Percentiles rank a stretch among this genome's conserved stretches.
phyloP scores from a whole-genome alignment of 2,797 vertebrate genomes.

The Distichodus sexfasciatus region DNA sequence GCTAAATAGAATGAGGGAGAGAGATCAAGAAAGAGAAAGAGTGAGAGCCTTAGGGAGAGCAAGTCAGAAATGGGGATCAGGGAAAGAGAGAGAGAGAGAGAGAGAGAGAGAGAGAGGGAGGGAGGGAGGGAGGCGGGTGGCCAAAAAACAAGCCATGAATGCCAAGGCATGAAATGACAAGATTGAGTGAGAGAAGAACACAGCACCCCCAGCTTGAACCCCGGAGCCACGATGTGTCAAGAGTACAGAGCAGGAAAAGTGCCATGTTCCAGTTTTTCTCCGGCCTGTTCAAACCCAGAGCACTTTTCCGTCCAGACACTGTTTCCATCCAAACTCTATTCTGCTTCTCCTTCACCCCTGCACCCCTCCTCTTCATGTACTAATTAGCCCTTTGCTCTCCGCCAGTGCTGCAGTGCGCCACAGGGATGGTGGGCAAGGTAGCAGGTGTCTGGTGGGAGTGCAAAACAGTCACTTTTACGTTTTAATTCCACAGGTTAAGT shows the following conservation, averaged over 20 bases:
- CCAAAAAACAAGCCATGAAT: neutral
- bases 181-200: neutral
- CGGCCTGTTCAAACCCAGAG: neutral
- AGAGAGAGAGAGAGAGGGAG: neutral
- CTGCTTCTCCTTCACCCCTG: neutral
- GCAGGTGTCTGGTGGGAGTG: too few relatives aligned
- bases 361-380: constrained; percentile 19
- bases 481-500: too few relatives aligned
- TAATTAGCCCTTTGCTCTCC: constrained; percentile 22
- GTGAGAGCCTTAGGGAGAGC: neutral
- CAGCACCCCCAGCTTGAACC: neutral
- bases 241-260: neutral
- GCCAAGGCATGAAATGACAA: neutral
- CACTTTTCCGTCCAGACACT: neutral
- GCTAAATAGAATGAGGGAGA: neutral
- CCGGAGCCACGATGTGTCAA: neutral
- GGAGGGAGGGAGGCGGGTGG: too few relatives aligned
- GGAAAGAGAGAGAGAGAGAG: neutral
- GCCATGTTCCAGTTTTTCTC: neutral
- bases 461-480: too few relatives aligned
- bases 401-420: too few relatives aligned
- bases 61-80: neutral
- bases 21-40: neutral
- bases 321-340: neutral
- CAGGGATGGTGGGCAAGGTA: too few relatives aligned